Evolutionary conservation across 1,140 invertebrate species (phyloP).

Genomic region (Pristionchus pacificus): DNA sequence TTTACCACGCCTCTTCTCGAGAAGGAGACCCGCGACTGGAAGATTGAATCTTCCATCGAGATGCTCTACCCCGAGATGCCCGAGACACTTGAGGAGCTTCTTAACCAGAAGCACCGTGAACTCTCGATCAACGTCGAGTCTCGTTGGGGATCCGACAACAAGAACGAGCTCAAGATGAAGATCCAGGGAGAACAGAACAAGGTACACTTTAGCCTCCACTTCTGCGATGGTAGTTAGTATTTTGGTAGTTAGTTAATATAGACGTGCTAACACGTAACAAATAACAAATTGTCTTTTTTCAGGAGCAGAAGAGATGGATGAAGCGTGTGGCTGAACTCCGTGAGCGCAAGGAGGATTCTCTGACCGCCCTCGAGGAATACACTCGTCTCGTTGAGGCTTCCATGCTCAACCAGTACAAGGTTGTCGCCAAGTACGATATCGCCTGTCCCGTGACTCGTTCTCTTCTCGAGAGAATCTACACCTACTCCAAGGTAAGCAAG

Average conservation of each 20-base stretch:
- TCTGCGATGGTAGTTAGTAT: no score
- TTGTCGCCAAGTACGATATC: slow-evolving; percentile 23
- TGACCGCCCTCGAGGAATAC: slow-evolving; percentile 12
- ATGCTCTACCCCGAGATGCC: slow-evolving; percentile 19
- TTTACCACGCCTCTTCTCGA: background rate
- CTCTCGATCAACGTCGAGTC: slow-evolving; percentile 4
- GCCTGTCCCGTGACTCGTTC: slow-evolving; percentile 5
- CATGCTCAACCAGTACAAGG: slow-evolving; percentile 32
- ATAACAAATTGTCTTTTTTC: no score
- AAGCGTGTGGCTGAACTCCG: no score
- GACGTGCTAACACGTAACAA: no score
- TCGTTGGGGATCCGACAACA: slow-evolving; percentile 19
- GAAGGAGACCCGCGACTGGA: slow-evolving; percentile 14
- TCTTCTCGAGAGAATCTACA: slow-evolving; percentile 32
- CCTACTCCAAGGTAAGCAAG: slow-evolving; percentile 25
- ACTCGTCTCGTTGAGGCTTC: slow-evolving; percentile 13
- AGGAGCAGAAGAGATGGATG: slow-evolving; percentile 21
- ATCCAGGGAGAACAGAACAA: slow-evolving; percentile 32
- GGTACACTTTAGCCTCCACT: no score
- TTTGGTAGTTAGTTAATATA: no score
- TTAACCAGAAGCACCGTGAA: slow-evolving; percentile 17
- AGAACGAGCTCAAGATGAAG: slow-evolving; percentile 18
- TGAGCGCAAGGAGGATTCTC: no score
- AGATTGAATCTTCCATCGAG: slow-evolving; percentile 6
- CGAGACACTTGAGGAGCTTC: slow-evolving; percentile 12